A percentile compares a stretch with the other conserved stretches of the same genome.
Conservation (phyloP, 2,888 invertebrate species). For the Apamea sordens region DNA sequence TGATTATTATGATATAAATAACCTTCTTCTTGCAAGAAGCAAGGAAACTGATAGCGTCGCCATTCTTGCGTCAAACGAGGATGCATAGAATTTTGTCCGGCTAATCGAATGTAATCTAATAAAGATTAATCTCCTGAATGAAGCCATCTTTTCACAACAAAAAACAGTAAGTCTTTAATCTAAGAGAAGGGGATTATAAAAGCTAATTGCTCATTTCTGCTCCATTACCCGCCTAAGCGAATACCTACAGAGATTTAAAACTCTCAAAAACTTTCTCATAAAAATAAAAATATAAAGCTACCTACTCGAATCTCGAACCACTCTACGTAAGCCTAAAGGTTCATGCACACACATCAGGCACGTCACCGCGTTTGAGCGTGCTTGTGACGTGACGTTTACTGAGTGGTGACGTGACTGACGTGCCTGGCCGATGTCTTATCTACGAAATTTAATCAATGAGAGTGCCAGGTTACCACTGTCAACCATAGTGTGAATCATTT, state of each 20-base stretch:
- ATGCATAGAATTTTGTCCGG: background rate
- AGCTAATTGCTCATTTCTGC: constrained; percentile 49
- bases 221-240: constrained; percentile 49
- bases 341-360: background rate
- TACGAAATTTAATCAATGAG: background rate
- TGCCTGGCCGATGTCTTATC: background rate
- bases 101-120: constrained; percentile 29
- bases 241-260: constrained; percentile 38
- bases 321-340: background rate
- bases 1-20: no score
- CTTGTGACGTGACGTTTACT: background rate
- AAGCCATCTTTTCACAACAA: constrained; percentile 31
- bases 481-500: no score
- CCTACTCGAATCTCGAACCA: background rate
- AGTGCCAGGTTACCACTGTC: background rate
- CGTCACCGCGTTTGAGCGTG: background rate
- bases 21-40: no score
- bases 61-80: background rate
- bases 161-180: constrained; percentile 40
- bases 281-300: constrained; percentile 21
- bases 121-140: constrained; percentile 25
- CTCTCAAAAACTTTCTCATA: constrained; percentile 16
- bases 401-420: background rate
- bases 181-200: constrained; percentile 27
- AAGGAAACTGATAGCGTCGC: background rate